Conservation (phyloP, 2,797 vertebrate genomes). For the Coracias cyanogaster region DNA sequence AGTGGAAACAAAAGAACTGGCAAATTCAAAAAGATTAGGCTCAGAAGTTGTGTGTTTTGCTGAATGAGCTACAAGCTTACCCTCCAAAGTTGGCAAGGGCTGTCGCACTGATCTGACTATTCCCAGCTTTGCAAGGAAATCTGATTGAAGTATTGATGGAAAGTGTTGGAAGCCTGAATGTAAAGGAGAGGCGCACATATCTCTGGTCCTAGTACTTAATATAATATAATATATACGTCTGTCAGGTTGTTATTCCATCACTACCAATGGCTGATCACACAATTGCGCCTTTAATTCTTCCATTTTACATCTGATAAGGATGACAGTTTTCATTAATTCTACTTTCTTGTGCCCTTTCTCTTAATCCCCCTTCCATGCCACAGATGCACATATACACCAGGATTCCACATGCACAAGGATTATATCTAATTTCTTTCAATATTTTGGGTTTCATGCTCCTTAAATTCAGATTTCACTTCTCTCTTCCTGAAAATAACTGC, state of each 20-base stretch:
- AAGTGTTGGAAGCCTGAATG: not conserved
- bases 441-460: not conserved
- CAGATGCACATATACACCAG: not conserved
- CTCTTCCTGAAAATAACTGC: not conserved
- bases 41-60: not conserved
- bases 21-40: not conserved
- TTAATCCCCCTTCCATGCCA: not conserved
- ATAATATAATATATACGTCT: not conserved
- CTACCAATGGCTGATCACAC: not conserved
- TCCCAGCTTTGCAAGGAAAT: not conserved
- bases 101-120: not conserved
- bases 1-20: not conserved
- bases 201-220: not conserved
- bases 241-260: not conserved
- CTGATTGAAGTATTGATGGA: not conserved
- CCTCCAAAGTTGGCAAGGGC: not conserved
- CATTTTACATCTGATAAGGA: not conserved
- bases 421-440: not conserved
- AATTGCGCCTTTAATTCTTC: not conserved
- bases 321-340: not conserved
- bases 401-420: not conserved
- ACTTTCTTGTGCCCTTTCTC: not conserved
- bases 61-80: not conserved
- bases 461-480: not conserved
- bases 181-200: not conserved